Evolutionary conservation across 2,113 vertebrate species (phyloP).

Genomic region (Erinaceus europaeus): DNA sequence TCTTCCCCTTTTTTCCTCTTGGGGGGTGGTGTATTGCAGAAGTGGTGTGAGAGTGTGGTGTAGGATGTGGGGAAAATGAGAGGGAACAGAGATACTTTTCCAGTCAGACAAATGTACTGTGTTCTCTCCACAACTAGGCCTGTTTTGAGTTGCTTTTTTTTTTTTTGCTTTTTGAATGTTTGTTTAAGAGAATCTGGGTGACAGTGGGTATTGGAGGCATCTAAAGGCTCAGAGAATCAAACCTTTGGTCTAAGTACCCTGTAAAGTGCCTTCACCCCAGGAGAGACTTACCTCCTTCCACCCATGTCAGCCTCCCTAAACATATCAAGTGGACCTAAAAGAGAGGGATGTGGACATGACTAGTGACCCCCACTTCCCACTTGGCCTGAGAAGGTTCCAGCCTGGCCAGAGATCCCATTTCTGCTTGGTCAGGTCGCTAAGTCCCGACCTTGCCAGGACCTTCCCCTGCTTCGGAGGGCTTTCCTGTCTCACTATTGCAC

Average conservation of each 20-base stretch:
- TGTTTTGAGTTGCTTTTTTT: too few species aligned
- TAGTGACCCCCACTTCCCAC: not conserved
- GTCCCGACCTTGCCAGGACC: not conserved
- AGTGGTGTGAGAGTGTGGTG: not conserved
- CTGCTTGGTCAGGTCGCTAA: not conserved
- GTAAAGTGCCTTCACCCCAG: not conserved
- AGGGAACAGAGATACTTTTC: not conserved
- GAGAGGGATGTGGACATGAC: not conserved
- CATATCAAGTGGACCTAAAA: not conserved
- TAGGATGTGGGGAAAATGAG: not conserved
- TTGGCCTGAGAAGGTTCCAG: not conserved
- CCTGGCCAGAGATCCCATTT: not conserved
- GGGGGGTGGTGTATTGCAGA: too few species aligned
- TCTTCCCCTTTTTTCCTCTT: too few species aligned
- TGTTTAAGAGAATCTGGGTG: not conserved
- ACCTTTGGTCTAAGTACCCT: not conserved
- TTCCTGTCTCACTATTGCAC: slow-evolving; percentile 44
- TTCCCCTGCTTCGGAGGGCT: not conserved
- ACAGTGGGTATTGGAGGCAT: not conserved
- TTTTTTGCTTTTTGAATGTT: not conserved
- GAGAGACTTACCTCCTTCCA: not conserved
- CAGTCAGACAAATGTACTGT: too few species aligned
- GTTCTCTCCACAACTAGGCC: not conserved
- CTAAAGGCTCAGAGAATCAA: not conserved
- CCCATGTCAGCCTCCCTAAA: not conserved